Percentiles rank a stretch among this genome's conserved stretches.
phyloP scores from a whole-genome alignment of 2,113 vertebrate species.

The Lepus americanus region DNA sequence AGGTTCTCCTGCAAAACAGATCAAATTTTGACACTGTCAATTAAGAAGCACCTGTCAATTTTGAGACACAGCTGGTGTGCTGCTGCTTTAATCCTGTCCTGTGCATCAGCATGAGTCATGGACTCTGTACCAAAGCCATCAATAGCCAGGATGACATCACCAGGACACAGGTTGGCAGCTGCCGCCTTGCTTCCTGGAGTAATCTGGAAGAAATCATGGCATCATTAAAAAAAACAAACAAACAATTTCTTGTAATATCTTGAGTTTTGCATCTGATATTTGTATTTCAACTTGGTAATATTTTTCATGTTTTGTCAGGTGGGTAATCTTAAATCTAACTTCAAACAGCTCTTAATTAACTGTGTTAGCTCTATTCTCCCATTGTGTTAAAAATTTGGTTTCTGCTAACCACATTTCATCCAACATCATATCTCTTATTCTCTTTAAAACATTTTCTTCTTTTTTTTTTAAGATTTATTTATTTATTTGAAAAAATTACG shows the following conservation, averaged over 20 bases:
- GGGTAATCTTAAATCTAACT: neutral
- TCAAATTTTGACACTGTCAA: conserved; percentile 38
- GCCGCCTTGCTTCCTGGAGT: conserved; percentile 97
- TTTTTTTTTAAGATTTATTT: conserved; percentile 22
- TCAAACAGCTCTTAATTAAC: neutral
- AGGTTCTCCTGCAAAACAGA: conserved; percentile 60
- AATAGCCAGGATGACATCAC: conserved; percentile 96
- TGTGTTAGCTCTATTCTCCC: neutral
- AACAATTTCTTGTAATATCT: neutral
- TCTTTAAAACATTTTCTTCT: conserved; percentile 23
- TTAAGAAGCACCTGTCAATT: conserved; percentile 92
- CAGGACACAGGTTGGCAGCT: conserved; percentile 92
- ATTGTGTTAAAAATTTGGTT: neutral
- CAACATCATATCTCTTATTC: neutral
- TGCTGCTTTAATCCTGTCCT: conserved; percentile 97
- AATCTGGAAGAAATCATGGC: conserved; percentile 89
- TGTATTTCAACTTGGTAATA: neutral
- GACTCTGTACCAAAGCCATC: conserved; percentile 92
- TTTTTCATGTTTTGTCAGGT: neutral
- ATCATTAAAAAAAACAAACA: neutral
- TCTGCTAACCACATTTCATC: neutral
- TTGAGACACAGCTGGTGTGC: conserved; percentile 91
- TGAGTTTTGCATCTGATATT: neutral
- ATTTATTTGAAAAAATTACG: too few species aligned
- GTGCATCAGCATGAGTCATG: conserved; percentile 97